Evolutionary conservation across 2,113 vertebrate genomes (phyloP), one percentile per base, ranked within the genome.

Genomic region (Ariopsis seemanni): DNA sequence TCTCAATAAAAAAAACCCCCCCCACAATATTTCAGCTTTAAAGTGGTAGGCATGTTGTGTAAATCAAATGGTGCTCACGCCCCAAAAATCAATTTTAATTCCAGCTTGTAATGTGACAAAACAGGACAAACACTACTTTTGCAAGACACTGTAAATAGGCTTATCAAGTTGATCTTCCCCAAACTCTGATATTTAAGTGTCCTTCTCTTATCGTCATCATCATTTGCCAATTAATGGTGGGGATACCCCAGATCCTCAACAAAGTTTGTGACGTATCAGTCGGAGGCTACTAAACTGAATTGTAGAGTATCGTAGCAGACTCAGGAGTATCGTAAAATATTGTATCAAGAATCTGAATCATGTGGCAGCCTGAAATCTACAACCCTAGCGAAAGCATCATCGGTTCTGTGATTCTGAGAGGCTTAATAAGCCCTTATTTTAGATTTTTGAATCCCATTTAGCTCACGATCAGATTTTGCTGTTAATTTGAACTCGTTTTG

Each of bases 401-500:
- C 60, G 42, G 12, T 25, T 81, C n/a, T 57, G 53, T 27, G 34
- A 55, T 53, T 50, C 50, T 15, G 50, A 2, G 20, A n/a, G 30
- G 77, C 2, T 55, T 27, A 78, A 78, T 55, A 14, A 55, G 6
- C 30, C 55, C 25, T 53, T 4, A 8, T 4, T 42, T 60, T 75
- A n/a, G 2, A 1, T 83, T 4, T 27, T 2, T 18, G 22, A 48
- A 34, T 48, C 14, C 67, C 0, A 0, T 83, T 63, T 27, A 52
- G 50, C 62, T n/a, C 77, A 42, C 27, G 48, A 69, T 67, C 50
- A 42, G 1, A 22, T 25, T 62, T 85, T 52, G n/a, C 30, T 17
- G 50, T 55, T 85, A 9, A 25, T 78, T 85, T 52, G 14, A 74
- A 85, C 55, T n/a, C 22, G n/a, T 52, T 84, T 55, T 27, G 18